Evolutionary conservation across 2,113 vertebrate species (phyloP).

Genomic region (Daubentonia madagascariensis): DNA sequence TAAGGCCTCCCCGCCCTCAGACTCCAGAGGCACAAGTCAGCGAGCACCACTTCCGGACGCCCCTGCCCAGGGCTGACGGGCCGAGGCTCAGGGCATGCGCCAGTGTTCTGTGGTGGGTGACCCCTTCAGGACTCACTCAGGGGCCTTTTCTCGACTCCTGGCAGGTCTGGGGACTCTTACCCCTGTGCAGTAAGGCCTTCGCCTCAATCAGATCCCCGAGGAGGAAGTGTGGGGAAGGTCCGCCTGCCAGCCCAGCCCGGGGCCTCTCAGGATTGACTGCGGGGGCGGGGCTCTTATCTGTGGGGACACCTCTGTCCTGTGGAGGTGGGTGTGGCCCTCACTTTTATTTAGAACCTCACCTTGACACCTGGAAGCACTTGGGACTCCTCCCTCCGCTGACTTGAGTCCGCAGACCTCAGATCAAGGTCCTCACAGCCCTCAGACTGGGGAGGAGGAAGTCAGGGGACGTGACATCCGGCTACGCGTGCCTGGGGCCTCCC

Average conservation of each 20-base stretch:
- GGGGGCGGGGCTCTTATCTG: neutral
- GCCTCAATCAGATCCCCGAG: neutral
- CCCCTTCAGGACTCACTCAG: neutral
- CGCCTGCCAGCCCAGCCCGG: neutral
- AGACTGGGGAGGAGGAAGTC: neutral
- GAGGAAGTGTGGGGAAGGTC: neutral
- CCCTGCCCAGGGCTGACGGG: neutral
- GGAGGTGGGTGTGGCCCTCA: too few relatives aligned
- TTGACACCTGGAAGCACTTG: too few relatives aligned
- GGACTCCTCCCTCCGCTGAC: too few relatives aligned
- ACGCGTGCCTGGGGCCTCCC: too few relatives aligned
- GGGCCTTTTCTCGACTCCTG: neutral
- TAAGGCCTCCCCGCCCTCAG: neutral
- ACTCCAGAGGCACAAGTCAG: rapidly evolving
- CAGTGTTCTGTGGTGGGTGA: too few relatives aligned
- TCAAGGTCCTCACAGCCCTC: too few relatives aligned
- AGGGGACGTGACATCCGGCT: neutral
- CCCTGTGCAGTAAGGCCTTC: too few relatives aligned
- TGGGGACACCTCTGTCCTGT: neutral
- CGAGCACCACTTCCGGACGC: neutral
- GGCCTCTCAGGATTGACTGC: rapidly evolving
- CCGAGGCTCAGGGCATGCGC: neutral
- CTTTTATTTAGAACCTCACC: neutral
- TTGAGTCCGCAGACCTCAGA: too few relatives aligned
- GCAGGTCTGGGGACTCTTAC: neutral